A percentile compares a stretch with the other conserved stretches of the same genome.
phyloP scores from a whole-genome alignment of 1,140 invertebrate genomes.

The Apis dorsata region DNA sequence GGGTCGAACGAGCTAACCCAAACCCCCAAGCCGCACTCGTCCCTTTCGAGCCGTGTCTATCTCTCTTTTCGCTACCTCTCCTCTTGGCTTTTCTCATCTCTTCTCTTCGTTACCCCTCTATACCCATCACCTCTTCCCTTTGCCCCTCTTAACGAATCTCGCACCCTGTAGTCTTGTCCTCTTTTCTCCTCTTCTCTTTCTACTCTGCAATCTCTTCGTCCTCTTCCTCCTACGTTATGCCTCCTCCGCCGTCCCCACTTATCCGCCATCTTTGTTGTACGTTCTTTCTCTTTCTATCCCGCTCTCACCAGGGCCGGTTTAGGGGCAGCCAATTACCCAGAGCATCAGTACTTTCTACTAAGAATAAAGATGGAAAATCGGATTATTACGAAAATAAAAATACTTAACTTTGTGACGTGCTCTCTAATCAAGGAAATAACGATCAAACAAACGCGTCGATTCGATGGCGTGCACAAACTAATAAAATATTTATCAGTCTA shows the following conservation, averaged over 20 bases:
- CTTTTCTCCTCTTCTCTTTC: constrained; percentile 22
- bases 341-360: constrained; percentile 63
- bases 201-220: constrained; percentile 37
- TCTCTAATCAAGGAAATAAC: constrained; percentile 63
- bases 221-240: constrained; percentile 54
- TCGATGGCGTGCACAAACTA: constrained; percentile 11
- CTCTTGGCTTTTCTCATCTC: constrained; percentile 23
- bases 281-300: constrained; percentile 49
- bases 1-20: constrained; percentile 81
- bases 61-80: constrained; percentile 42
- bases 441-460: constrained; percentile 55
- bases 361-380: constrained; percentile 66
- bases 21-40: constrained; percentile 66
- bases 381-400: constrained; percentile 67
- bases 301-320: constrained; percentile 63
- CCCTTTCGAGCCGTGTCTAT: constrained; percentile 47
- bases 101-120: constrained; percentile 15
- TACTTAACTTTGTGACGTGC: constrained; percentile 54
- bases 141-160: constrained; percentile 33
- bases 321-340: constrained; percentile 62
- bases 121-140: background rate
- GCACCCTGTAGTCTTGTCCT: constrained; percentile 14
- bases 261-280: constrained; percentile 59
- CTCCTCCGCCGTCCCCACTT: constrained; percentile 34
- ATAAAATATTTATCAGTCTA: constrained; percentile 5